Percentiles rank a stretch among this genome's conserved stretches.
Conservation (phyloP, 2,113 vertebrate genomes). For the Perca flavescens region DNA sequence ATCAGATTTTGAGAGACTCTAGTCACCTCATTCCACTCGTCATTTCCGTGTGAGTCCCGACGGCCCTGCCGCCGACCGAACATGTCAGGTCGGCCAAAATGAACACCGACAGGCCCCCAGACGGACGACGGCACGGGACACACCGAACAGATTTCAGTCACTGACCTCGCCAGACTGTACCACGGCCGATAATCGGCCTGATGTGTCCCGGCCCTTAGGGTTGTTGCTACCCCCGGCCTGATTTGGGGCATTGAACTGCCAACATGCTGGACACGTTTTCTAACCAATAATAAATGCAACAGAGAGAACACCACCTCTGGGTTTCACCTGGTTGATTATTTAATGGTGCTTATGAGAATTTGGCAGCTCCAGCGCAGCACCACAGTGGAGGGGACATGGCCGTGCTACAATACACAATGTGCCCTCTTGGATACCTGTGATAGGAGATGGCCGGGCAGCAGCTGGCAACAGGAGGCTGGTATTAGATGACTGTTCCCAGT, state of each 20-base stretch:
- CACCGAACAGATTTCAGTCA: too few species aligned
- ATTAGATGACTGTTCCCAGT: constrained; percentile 62
- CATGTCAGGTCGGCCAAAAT: too few species aligned
- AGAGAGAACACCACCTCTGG: not conserved
- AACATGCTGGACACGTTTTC: not conserved
- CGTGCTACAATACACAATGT: constrained; percentile 9
- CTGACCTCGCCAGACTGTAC: too few species aligned
- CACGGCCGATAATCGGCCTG: too few species aligned
- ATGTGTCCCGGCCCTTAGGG: too few species aligned
- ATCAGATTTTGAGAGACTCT: too few species aligned
- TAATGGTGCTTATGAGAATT: constrained; percentile 7
- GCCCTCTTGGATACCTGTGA: constrained; percentile 56
- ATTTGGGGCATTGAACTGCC: not conserved
- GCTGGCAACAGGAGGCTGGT: constrained; percentile 56
- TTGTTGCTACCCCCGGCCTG: not conserved
- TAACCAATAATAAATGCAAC: not conserved
- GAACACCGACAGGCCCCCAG: too few species aligned
- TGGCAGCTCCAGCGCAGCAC: constrained; percentile 3
- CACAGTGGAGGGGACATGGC: constrained; percentile 9
- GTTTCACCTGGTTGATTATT: constrained; percentile 24
- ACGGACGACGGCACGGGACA: too few species aligned
- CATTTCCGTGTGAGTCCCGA: too few species aligned
- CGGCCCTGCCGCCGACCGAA: too few species aligned
- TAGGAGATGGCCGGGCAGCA: constrained; percentile 43
- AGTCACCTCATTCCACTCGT: too few species aligned